Percentiles rank a stretch among this genome's conserved stretches.
phyloP scores from a whole-genome alignment of 2,797 vertebrate species.

The Vultur gryphus region DNA sequence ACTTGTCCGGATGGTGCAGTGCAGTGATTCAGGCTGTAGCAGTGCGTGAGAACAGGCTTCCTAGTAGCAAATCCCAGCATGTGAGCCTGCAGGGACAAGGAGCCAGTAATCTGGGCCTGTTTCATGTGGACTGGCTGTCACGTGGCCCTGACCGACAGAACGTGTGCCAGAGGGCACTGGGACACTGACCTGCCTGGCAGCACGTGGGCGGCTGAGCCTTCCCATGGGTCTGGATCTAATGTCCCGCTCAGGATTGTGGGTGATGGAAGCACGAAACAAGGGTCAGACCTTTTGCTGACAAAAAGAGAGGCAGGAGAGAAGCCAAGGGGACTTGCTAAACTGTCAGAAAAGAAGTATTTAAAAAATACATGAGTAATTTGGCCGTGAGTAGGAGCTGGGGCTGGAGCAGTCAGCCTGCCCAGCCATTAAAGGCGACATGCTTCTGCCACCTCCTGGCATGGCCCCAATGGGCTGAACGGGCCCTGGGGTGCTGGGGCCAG shows the following conservation, averaged over 20 bases:
- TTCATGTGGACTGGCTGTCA: fast-evolving
- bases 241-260: fast-evolving
- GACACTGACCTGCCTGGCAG: fast-evolving
- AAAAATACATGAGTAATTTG: background rate
- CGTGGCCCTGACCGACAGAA: fast-evolving
- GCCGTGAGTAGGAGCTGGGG: fast-evolving
- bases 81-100: fast-evolving
- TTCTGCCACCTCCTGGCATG: background rate
- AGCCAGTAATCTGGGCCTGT: no score
- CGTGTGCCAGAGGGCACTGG: fast-evolving
- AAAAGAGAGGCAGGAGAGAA: background rate
- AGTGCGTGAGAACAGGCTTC: background rate
- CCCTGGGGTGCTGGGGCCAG: fast-evolving
- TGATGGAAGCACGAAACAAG: fast-evolving
- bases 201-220: fast-evolving
- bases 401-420: background rate
- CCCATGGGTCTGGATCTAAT: fast-evolving
- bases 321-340: background rate
- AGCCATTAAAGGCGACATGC: fast-evolving
- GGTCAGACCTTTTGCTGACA: background rate
- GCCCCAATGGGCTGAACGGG: fast-evolving
- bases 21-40: background rate
- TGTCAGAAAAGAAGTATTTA: fast-evolving
- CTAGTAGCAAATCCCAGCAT: background rate
- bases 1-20: background rate